Conservation (phyloP, 2,797 vertebrate species). For the Fundulus diaphanus region DNA sequence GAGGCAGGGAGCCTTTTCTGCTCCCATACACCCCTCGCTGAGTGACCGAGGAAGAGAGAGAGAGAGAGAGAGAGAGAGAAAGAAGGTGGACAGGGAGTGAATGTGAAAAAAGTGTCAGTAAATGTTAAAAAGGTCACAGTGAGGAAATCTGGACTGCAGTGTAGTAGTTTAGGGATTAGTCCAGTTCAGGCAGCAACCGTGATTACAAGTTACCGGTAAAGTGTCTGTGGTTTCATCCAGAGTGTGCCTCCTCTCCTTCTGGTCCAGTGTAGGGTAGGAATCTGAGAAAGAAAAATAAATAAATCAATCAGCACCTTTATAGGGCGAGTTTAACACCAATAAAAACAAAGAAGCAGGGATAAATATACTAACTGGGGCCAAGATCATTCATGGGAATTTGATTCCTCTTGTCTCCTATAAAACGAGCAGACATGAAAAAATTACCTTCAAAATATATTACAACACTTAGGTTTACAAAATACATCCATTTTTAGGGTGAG, state of each 20-base stretch:
- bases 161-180: conserved; percentile 71
- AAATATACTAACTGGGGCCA: conserved; percentile 85
- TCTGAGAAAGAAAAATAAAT: conserved; percentile 59
- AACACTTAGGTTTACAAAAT: neutral
- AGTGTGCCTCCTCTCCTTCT: conserved; percentile 92
- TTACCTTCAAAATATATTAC: neutral
- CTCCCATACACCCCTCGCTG: conserved; percentile 85
- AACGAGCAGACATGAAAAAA: conserved; percentile 13
- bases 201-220: conserved; percentile 84
- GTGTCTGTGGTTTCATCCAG: conserved; percentile 91
- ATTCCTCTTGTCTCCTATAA: conserved; percentile 88
- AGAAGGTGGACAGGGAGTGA: conserved; percentile 72
- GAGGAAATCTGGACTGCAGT: conserved; percentile 44
- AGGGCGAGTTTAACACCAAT: neutral
- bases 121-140: conserved; percentile 58
- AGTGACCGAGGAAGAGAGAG: conserved; percentile 71
- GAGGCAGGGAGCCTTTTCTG: conserved; percentile 85
- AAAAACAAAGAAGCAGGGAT: neutral
- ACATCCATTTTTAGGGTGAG: neutral
- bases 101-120: conserved; percentile 79
- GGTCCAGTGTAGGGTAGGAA: conserved; percentile 90
- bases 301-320: neutral
- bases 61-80: no score
- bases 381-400: conserved; percentile 96
- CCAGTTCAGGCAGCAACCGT: conserved; percentile 15